Base-by-base conservation (phyloP, 2,113 vertebrate genomes). In the Hippocampus guttulatus region DNA sequence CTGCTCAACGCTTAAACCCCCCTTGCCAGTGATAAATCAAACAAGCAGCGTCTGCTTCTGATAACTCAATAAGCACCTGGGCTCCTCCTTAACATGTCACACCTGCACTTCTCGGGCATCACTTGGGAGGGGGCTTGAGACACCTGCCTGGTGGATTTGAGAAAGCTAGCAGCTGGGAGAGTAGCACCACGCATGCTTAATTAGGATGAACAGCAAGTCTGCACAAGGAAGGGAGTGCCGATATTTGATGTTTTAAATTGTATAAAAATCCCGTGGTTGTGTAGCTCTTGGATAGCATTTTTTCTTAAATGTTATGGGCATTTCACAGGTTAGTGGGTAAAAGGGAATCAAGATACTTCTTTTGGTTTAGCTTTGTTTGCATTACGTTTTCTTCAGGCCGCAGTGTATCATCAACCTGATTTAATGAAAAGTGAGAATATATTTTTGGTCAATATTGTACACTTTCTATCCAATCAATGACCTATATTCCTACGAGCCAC, bases 1-100 rank as follows among this genome's bases (percentile, higher is more conserved):
- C 71, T n/a, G 66, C 81, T 85, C 87, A 80, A 80, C 58, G 84
- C 81, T 83, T 83, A 92, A 91, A 88, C 90, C 90, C 90, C 90
- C 30, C 30, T 1, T 82, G 25, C 25, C 25, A 85, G 86, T 86
- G 84, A 92, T 91, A 81, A 87, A 91, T 90, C 86, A 88, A 88
- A 87, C 68, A 45, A 78, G 85, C 84, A 81, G 87, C 76, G 85
- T 79, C 88, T 89, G 85, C 84, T 84, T 91, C 87, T 92, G 90
- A 92, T 92, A 92, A 90, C 90, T 92, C 88, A 92, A 93, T 93
- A 92, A 93, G 86, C 90, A 92, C 91, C 90, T 91, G 90, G 90
- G 87, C 89, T 87, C 83, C 85, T 85, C 87, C 84, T 33, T 84
- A 90, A 91, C 88, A 87, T 88, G 90, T 92, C 86, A 92, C 91